phyloP scores from a whole-genome alignment of 2,888 invertebrate genomes.

The Theretra japonica region DNA sequence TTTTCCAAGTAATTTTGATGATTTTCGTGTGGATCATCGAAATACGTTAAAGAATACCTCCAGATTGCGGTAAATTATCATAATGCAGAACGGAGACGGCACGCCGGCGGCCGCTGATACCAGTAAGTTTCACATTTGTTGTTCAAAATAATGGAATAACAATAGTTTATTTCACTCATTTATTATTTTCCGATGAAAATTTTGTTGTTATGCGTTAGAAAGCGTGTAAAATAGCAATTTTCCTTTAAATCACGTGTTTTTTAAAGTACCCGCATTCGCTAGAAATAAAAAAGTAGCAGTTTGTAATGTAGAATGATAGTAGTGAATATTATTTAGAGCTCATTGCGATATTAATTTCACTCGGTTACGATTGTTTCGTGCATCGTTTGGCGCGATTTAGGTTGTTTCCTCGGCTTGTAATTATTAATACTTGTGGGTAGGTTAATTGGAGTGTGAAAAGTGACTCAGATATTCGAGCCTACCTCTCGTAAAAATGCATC shows the following conservation, averaged over 20 bases:
- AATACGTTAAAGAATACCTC: slow-evolving; percentile 63
- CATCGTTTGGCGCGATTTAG: slow-evolving; percentile 72
- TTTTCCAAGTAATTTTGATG: slow-evolving; percentile 75
- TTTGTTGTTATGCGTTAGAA: slow-evolving; percentile 26
- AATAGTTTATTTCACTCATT: slow-evolving; percentile 65
- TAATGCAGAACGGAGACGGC: slow-evolving; percentile 82
- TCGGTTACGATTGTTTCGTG: slow-evolving; percentile 69
- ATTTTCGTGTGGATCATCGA: slow-evolving; percentile 65
- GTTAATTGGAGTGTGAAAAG: slow-evolving; percentile 82
- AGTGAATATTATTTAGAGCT: slow-evolving; percentile 39
- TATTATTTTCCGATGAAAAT: slow-evolving; percentile 46
- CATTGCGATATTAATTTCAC: slow-evolving; percentile 63
- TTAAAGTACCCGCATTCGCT: slow-evolving; percentile 66
- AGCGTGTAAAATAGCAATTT: slow-evolving; percentile 33
- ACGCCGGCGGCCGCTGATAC: slow-evolving; percentile 68
- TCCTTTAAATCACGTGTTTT: slow-evolving; percentile 52
- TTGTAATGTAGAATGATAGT: background rate
- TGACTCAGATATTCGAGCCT: slow-evolving; percentile 75
- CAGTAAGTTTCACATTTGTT: slow-evolving; percentile 73
- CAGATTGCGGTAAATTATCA: slow-evolving; percentile 70
- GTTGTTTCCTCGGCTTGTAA: slow-evolving; percentile 71
- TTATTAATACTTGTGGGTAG: slow-evolving; percentile 77
- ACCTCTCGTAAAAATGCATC: slow-evolving; percentile 71
- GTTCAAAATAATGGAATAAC: slow-evolving; percentile 69
- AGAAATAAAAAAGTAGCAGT: slow-evolving; percentile 4